These are phyloP conservation scores for Limonius californicus DNA, from an alignment of 1,140 invertebrate genomes.

Conservation along the genomic window DNA sequence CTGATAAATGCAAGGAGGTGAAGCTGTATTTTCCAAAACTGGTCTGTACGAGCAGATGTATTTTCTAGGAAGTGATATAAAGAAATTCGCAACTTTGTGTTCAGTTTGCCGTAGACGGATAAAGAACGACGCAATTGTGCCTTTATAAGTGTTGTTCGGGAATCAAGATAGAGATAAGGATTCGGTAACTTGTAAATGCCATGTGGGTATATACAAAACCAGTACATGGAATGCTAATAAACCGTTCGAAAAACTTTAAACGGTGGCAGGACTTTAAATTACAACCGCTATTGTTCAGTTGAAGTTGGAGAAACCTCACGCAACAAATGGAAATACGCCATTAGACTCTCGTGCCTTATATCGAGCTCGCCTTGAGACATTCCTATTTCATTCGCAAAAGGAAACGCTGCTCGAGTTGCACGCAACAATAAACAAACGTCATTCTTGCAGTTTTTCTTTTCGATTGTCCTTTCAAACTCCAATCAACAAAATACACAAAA, in stretches of 20 bases:
- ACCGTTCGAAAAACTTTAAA: not conserved
- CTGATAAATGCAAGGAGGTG: no score
- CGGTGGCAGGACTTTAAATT: not conserved
- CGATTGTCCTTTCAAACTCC: no score
- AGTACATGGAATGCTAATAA: conserved; percentile 1
- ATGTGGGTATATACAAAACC: not conserved
- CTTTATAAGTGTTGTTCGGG: not conserved
- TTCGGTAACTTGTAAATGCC: not conserved
- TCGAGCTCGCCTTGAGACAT: not conserved
- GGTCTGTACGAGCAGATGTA: not conserved
- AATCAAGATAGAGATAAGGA: not conserved
- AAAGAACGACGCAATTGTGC: not conserved
- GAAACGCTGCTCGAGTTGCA: not conserved
- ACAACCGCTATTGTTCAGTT: not conserved
- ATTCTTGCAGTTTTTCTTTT: no score
- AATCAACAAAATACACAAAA: no score
- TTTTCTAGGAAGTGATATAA: not conserved
- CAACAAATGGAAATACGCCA: not conserved
- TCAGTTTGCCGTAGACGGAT: not conserved
- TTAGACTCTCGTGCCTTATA: not conserved
- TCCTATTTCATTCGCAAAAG: conserved; percentile 1
- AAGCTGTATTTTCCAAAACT: not conserved
- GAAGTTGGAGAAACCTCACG: not conserved
- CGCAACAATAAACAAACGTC: no score
- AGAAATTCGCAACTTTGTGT: not conserved